These are phyloP conservation scores for Campoletis raptor DNA, from an alignment of 2,888 invertebrate genomes.

Conservation along the genomic window DNA sequence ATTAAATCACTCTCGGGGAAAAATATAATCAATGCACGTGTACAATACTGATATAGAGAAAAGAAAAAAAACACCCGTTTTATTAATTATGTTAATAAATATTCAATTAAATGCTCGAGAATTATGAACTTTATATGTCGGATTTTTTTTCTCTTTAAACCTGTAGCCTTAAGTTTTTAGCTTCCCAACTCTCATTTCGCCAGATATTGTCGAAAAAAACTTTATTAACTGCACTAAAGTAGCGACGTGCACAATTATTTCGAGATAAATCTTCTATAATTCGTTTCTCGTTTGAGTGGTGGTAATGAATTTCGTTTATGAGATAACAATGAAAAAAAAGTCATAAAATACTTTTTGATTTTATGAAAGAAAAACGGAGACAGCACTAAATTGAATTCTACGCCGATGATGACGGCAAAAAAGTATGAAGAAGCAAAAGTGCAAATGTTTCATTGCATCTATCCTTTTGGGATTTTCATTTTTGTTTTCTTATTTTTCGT, in stretches of 20 bases:
- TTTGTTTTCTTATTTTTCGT: constrained; percentile 10
- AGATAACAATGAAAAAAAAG: not conserved
- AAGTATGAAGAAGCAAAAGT: constrained; percentile 31
- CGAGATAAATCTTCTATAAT: not conserved
- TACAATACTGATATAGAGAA: not conserved
- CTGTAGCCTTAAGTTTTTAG: not conserved
- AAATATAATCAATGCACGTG: constrained; percentile 14
- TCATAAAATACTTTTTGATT: not conserved
- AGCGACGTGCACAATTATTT: constrained; percentile 5
- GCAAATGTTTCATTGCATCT: constrained; percentile 35
- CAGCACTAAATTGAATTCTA: constrained; percentile 19
- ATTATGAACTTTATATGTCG: not conserved
- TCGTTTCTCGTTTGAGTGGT: not conserved
- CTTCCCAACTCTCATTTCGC: not conserved
- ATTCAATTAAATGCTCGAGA: not conserved
- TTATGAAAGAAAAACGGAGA: not conserved
- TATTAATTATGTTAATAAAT: not conserved
- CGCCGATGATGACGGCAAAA: constrained; percentile 5
- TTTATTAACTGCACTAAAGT: not conserved
- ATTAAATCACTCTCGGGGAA: not conserved
- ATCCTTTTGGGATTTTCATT: not conserved
- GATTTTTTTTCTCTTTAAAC: not conserved
- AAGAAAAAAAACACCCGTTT: not conserved
- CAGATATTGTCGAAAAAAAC: not conserved
- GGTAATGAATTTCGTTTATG: constrained; percentile 21